Base-by-base conservation (phyloP, 2,888 invertebrate genomes). In the Agriopis leucophaearia region DNA sequence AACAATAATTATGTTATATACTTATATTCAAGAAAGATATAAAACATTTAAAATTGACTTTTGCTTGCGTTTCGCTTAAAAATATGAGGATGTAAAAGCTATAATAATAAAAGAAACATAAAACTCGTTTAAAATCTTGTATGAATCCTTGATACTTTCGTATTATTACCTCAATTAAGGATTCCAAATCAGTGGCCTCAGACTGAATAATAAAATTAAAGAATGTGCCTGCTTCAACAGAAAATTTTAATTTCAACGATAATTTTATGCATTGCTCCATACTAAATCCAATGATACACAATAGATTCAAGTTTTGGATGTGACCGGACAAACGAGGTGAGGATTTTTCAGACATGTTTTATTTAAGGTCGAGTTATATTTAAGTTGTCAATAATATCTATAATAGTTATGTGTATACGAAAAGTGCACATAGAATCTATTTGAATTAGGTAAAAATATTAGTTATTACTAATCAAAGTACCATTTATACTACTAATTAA, bases 231-330 rank as follows among this genome's bases (percentile, higher is more conserved):
- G 44, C n/a, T 47, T 44, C 13, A 36, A 51, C 51, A 38, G 35
- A 50, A 40, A 38, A 40, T 56, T 64, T 59, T 55, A 27, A 74
- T 74, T 70, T 55, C 50, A 71, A 75, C 45, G 68, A 76, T 78
- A 74, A 77, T 77, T 74, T 75, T 74, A 78, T 75, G 68, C 76
- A 76, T 72, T 66, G 69, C 71, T 74, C 64, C 64, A 54, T 73
- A 71, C 67, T 65, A 71, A 75, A 76, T 15, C 44, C 18, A 78
- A 38, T 69, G 69, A 72, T 78, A 71, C 45, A 78, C 74, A 75
- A 78, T 75, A 74, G 62, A 70, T 76, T 73, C 74, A 61, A 73
- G 72, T 78, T 78, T 75, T 68, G 66, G 36, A 8, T 12, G 36
- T 36, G 47, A 47, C 47, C 35, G 27, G 27, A 27, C 27, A 5